These are phyloP conservation scores for Pterocles burchelli DNA, from an alignment of 2,113 vertebrate species.

Conservation along the genomic window DNA sequence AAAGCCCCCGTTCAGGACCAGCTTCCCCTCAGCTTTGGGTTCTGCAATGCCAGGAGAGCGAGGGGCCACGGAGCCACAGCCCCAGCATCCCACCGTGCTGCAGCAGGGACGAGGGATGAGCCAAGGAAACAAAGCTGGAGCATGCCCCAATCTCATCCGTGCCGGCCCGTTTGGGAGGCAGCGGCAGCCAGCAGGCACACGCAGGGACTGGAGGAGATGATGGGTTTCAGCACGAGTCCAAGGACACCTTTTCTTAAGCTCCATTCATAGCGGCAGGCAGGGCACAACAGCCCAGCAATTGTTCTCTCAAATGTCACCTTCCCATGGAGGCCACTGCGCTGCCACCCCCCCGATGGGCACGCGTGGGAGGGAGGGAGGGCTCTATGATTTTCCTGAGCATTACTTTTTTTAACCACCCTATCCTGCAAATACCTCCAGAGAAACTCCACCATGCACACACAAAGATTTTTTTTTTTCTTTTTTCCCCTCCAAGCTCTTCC, in stretches of 20 bases:
- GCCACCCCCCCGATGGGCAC: not conserved
- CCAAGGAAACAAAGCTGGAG: slow-evolving; percentile 40
- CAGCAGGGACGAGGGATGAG: not conserved
- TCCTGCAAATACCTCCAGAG: not conserved
- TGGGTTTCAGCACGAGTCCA: slow-evolving; percentile 71
- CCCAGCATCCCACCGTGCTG: not conserved
- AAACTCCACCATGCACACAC: not conserved
- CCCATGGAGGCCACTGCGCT: slow-evolving; percentile 62
- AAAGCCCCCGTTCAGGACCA: not conserved
- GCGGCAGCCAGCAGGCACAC: slow-evolving; percentile 5
- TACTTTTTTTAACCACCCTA: not conserved
- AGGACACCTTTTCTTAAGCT: slow-evolving; percentile 79
- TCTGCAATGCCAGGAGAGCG: not conserved
- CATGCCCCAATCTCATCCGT: slow-evolving; percentile 54
- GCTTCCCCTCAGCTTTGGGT: not conserved
- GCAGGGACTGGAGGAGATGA: slow-evolving; percentile 67
- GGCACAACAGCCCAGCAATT: slow-evolving; percentile 75
- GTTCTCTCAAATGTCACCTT: slow-evolving; percentile 79
- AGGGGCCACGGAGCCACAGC: not conserved
- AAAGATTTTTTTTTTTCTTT: not conserved
- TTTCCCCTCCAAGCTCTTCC: not conserved
- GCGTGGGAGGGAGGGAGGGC: not conserved
- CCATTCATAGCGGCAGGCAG: slow-evolving; percentile 72
- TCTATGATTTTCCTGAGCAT: not conserved
- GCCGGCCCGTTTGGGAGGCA: slow-evolving; percentile 69